Evolutionary conservation across 2,113 vertebrate genomes (phyloP).

Genomic region (Chloropsis hardwickii): DNA sequence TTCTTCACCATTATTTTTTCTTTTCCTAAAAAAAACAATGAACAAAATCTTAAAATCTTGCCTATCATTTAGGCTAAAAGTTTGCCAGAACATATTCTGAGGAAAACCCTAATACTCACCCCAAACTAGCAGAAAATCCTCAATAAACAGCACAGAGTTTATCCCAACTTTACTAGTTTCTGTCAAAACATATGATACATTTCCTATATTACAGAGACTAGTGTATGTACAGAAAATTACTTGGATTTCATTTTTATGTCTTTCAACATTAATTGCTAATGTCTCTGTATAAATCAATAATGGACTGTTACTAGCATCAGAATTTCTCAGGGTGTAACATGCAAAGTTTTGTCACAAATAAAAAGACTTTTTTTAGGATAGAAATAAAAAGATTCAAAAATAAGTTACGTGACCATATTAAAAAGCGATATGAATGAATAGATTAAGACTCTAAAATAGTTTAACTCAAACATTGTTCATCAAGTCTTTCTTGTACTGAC

Average conservation of each 20-base stretch:
- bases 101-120: accelerated
- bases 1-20: neutral
- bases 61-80: neutral
- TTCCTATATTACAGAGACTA: neutral
- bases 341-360: neutral
- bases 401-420: neutral
- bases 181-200: neutral
- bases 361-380: neutral
- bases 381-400: neutral
- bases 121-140: neutral
- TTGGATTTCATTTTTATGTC: neutral
- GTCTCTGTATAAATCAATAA: neutral
- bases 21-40: neutral
- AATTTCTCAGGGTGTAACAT: neutral
- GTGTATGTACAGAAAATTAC: neutral
- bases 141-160: neutral
- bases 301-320: neutral
- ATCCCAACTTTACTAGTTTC: neutral
- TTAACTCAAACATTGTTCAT: neutral
- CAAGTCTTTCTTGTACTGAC: neutral
- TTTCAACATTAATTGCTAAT: neutral
- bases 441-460: neutral
- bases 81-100: neutral
- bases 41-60: neutral
- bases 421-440: neutral